phyloP scores from a whole-genome alignment of 2,113 vertebrate genomes.

The Rhombomys opimus region DNA sequence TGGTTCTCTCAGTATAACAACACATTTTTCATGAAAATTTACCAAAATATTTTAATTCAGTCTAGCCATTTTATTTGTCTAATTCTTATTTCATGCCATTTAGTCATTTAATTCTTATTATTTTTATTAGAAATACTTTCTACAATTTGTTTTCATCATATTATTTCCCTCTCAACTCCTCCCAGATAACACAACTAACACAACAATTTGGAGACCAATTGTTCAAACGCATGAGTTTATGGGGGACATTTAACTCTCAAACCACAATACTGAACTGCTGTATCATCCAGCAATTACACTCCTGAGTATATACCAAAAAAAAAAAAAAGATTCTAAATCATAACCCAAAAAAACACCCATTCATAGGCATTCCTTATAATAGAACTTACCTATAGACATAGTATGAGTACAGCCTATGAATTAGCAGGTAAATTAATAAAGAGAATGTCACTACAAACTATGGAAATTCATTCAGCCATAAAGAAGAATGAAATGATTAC shows the following conservation, averaged over 20 bases:
- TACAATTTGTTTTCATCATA: not conserved
- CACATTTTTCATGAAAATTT: not conserved
- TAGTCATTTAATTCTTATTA: not conserved
- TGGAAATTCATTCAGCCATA: no score
- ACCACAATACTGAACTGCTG: not conserved
- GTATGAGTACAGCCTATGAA: not conserved
- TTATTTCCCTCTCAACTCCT: not conserved
- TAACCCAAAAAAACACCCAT: not conserved
- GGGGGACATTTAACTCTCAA: not conserved
- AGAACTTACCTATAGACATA: not conserved
- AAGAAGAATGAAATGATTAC: not conserved
- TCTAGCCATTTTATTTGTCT: not conserved
- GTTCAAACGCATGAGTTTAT: not conserved
- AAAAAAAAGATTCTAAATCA: not conserved
- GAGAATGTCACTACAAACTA: not conserved
- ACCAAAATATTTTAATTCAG: not conserved
- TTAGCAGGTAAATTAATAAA: not conserved
- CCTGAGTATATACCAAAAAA: not conserved
- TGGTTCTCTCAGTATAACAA: not conserved
- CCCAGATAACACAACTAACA: not conserved
- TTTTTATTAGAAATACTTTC: not conserved
- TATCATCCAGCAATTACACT: no score
- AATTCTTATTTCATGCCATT: not conserved
- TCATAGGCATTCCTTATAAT: not conserved
- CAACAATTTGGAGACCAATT: not conserved